A percentile compares a stretch with the other conserved stretches of the same genome.
Conservation (phyloP, 2,797 vertebrate species). For the Leucoraja ocellata region DNA sequence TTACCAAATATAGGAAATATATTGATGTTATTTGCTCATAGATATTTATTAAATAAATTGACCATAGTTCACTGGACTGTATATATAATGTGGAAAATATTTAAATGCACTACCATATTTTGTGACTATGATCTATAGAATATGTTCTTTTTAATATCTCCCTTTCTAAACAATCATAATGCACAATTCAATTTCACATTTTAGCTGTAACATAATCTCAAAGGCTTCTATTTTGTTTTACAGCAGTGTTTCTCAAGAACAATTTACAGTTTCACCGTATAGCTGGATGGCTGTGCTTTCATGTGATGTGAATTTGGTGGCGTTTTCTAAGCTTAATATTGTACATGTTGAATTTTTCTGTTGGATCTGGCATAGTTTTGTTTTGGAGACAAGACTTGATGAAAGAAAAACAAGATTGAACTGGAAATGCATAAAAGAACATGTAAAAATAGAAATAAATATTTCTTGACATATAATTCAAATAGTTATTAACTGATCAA, state of each 20-base stretch:
- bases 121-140: neutral
- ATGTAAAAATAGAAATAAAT: neutral
- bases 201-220: neutral
- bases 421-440: neutral
- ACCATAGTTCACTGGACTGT: neutral
- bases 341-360: neutral
- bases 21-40: neutral
- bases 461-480: neutral
- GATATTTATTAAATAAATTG: neutral
- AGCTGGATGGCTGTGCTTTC: neutral
- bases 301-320: neutral
- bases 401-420: neutral
- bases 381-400: too few species aligned
- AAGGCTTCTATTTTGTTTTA: neutral
- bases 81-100: neutral
- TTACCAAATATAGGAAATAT: neutral
- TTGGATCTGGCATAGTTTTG: neutral
- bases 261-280: neutral
- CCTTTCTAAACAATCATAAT: neutral
- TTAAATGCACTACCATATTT: neutral
- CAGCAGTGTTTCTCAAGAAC: neutral
- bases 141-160: neutral
- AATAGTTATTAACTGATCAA: neutral
- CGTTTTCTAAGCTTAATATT: neutral
- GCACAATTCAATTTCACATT: neutral